Percentiles rank a stretch among this genome's conserved stretches.
Evolutionary conservation across 2,888 invertebrate genomes (phyloP).

Genomic region (Rhogogaster chlorosoma): DNA sequence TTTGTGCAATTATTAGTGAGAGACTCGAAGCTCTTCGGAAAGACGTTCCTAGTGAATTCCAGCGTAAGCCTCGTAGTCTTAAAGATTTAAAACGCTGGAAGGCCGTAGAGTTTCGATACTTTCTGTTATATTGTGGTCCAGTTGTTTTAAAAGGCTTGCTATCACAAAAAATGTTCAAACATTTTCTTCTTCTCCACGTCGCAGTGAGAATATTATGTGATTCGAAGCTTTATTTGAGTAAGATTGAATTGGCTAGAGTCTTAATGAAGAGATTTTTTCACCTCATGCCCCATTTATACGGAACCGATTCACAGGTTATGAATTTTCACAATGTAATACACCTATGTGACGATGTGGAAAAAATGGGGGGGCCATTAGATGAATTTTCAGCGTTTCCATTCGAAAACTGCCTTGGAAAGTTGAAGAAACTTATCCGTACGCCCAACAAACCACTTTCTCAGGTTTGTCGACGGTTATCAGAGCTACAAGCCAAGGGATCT

Average conservation of each 20-base stretch:
- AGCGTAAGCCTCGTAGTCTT: slow-evolving; percentile 11
- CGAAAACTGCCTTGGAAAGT: background rate
- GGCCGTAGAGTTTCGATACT: slow-evolving; percentile 49
- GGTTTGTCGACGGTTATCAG: background rate
- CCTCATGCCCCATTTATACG: background rate
- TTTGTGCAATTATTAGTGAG: background rate
- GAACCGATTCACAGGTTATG: background rate
- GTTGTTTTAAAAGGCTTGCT: slow-evolving; percentile 38
- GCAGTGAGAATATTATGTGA: background rate
- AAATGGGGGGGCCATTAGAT: background rate
- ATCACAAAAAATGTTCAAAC: slow-evolving; percentile 21
- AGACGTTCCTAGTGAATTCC: slow-evolving; percentile 14
- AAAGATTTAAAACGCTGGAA: slow-evolving; percentile 39
- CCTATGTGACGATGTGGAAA: background rate
- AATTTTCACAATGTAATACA: background rate
- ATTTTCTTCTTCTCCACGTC: slow-evolving; percentile 42
- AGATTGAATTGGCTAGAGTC: no score
- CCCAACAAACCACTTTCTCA: slow-evolving; percentile 3
- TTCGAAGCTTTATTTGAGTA: no score
- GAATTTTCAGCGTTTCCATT: slow-evolving; percentile 4
- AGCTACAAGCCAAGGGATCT: no score
- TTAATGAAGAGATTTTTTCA: background rate
- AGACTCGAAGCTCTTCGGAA: background rate
- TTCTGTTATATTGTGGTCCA: slow-evolving; percentile 25
- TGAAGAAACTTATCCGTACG: background rate